These are phyloP conservation scores for Halictus quadricinctus DNA, from an alignment of 2,888 invertebrate genomes.

Conservation along the genomic window DNA sequence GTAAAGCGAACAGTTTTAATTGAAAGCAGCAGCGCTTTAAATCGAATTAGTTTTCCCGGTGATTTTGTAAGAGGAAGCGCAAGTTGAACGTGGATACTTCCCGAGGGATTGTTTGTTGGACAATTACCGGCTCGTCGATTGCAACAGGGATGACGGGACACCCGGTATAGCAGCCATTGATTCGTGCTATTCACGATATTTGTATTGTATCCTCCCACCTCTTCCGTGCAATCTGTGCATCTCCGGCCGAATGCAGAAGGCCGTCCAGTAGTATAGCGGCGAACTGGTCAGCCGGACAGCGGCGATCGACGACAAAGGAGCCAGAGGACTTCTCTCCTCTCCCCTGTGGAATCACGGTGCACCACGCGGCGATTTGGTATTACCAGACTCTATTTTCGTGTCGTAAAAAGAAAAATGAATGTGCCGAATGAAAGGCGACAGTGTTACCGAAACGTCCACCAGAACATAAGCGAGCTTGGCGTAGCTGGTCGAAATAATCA, in stretches of 20 bases:
- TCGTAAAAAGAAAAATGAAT: not conserved
- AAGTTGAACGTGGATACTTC: not conserved
- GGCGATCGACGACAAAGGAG: constrained; percentile 4
- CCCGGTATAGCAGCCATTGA: not conserved
- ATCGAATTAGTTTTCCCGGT: not conserved
- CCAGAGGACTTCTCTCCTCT: not conserved
- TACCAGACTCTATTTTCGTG: constrained; percentile 11
- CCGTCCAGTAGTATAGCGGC: constrained; percentile 33
- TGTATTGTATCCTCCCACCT: not conserved
- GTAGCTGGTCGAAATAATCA: not conserved
- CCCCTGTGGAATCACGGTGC: not conserved
- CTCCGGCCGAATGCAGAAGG: not conserved
- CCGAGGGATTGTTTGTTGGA: not conserved
- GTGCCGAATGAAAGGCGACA: not conserved
- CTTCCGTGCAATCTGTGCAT: constrained; percentile 20
- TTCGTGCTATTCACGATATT: constrained; percentile 12
- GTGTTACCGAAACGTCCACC: not conserved
- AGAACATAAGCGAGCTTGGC: not conserved
- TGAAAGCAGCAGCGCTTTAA: not conserved
- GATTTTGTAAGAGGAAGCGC: not conserved
- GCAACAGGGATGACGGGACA: not conserved
- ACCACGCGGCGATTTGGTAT: constrained; percentile 13
- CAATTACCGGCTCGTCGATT: not conserved
- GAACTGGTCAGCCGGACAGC: constrained; percentile 28
- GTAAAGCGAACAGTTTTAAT: not conserved